A percentile compares a stretch with the other conserved stretches of the same genome.
Conservation (phyloP, 2,113 vertebrate species). For the Motacilla tschutschensis region DNA sequence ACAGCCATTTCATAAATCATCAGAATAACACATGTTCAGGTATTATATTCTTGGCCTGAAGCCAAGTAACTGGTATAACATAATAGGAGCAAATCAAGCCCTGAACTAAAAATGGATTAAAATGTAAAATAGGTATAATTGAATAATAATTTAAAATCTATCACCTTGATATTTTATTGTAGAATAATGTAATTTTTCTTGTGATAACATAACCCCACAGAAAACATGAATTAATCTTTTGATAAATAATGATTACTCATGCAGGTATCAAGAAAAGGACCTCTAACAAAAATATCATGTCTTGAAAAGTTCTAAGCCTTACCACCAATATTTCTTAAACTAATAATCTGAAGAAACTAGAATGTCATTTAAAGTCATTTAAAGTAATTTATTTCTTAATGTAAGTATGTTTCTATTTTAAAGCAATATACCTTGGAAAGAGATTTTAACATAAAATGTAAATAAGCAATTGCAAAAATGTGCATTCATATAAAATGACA, state of each 20-base stretch:
- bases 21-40: neutral
- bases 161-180: neutral
- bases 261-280: neutral
- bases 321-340: neutral
- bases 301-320: neutral
- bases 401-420: neutral
- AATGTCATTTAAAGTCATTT: neutral
- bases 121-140: neutral
- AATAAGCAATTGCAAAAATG: neutral
- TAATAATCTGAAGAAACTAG: neutral
- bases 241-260: neutral
- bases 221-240: neutral
- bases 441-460: neutral
- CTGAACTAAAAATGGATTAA: neutral
- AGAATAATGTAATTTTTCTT: neutral
- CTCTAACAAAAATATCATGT: neutral
- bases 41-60: neutral
- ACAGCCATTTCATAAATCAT: neutral
- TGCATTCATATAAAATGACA: neutral
- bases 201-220: neutral
- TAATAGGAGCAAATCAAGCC: neutral
- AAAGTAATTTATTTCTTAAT: neutral
- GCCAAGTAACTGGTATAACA: neutral
- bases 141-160: neutral
- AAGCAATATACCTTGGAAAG: neutral